These are phyloP conservation scores for Bergia puertoricense DNA, from an alignment of 92 coral and sea anemone species.

Conservation along the genomic window DNA sequence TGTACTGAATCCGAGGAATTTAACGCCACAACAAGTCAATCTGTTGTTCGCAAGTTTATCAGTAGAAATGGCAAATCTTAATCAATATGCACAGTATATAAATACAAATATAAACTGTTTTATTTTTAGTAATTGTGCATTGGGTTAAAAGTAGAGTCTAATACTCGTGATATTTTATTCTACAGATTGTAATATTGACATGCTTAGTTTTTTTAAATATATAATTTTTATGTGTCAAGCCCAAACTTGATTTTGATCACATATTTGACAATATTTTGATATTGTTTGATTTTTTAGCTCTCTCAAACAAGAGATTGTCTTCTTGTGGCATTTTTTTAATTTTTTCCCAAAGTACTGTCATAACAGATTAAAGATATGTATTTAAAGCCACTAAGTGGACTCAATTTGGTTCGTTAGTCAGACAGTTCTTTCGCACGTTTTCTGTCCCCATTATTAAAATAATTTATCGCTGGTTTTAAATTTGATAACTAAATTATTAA, in stretches of 20 bases:
- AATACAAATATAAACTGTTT: neutral
- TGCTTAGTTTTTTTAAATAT: neutral
- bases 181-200: neutral
- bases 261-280: neutral
- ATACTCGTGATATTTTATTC: neutral
- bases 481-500: neutral
- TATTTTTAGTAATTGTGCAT: neutral
- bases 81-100: neutral
- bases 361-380: neutral
- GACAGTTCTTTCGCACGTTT: slow-evolving; percentile 15
- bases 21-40: slow-evolving; percentile 8
- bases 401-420: neutral
- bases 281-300: neutral
- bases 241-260: neutral
- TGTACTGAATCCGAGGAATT: neutral
- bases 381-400: slow-evolving; percentile 27
- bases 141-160: neutral
- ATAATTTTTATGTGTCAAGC: neutral
- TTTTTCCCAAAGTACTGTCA: slow-evolving; percentile 27
- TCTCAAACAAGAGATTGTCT: slow-evolving; percentile 15
- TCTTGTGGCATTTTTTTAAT: slow-evolving; percentile 10
- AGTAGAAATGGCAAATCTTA: neutral
- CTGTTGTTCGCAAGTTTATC: neutral
- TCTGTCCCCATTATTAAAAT: neutral
- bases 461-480: slow-evolving; percentile 7